Evolutionary conservation across 2,113 vertebrate genomes (phyloP).

Genomic region (Ardeotis arabs): DNA sequence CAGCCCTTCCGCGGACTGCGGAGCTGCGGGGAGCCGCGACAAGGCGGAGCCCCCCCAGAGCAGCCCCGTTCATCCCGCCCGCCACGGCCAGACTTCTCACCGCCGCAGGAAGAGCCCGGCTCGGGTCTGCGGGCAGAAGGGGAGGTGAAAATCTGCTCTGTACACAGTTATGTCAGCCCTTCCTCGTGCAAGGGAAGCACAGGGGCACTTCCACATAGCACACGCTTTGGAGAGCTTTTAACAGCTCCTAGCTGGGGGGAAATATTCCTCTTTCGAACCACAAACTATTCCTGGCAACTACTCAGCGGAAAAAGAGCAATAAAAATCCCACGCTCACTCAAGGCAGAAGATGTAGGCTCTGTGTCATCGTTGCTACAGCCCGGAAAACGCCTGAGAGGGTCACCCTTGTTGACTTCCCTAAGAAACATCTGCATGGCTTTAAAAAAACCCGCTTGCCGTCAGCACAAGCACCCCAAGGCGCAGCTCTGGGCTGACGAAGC

Average conservation of each 20-base stretch:
- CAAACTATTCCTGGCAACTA: neutral
- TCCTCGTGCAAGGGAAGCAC: fast-evolving
- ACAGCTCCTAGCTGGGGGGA: neutral
- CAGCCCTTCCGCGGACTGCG: neutral
- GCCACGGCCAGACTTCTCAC: fast-evolving
- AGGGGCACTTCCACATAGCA: neutral
- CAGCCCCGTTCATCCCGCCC: neutral
- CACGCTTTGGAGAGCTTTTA: neutral
- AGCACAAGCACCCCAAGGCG: neutral
- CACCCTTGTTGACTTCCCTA: neutral
- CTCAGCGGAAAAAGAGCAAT: neutral
- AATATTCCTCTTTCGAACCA: neutral
- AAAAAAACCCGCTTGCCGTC: neutral
- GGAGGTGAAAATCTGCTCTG: neutral
- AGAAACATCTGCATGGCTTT: neutral
- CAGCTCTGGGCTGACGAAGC: neutral
- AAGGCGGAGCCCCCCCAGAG: neutral
- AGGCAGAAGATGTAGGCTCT: neutral
- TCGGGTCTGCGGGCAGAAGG: neutral
- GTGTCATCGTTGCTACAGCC: neutral
- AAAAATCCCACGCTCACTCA: neutral
- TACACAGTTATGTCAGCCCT: fast-evolving
- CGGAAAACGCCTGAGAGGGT: neutral
- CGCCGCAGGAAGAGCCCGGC: neutral
- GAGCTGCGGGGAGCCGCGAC: neutral